Evolutionary conservation across 2,113 vertebrate species (phyloP), one percentile per base, ranked within the genome.

Genomic region (Ardeotis arabs): DNA sequence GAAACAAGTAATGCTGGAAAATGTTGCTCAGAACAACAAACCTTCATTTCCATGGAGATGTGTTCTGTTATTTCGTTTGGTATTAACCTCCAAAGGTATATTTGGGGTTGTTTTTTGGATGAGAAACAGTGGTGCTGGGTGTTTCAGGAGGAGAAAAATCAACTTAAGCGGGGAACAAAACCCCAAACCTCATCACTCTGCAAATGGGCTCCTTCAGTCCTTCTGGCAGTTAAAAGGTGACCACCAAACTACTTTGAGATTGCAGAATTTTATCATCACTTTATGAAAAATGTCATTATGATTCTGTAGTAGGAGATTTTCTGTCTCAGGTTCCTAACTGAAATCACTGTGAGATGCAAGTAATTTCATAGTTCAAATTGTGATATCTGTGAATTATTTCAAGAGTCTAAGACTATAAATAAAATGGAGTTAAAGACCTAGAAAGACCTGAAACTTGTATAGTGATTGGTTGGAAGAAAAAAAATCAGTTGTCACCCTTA

Each of bases 111-210:
- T 52, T 23, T 33, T 24, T 79, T 10, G 21, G 1, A 33, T 50
- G 23, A 87, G n/a, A 6, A 74, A 62, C 18, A 84, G 28, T 15
- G 28, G 7, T 73, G 53, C 6, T 67, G 27, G 6, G 7, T 67
- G 56, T 35, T 87, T 73, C 22, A 66, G 15, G 15, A 63, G 14
- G 18, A 58, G 19, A 68, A 82, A 81, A 84, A 80, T 45, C 31
- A 86, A 58, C 4, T 9, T 22, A 66, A 35, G 15, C 37, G 10
- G 7, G 0, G 44, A 47, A 74, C 35, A 24, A 8, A 1, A 0
- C 2, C 16, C 13, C 8, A 28, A 47, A 50, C 5, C 18, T 50
- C 47, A n/a, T n/a, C 3, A 22, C 44, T 75, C 23, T 70, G n/a
- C 84, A 62, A 69, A 84, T 2, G 18, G 52, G 37, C 17, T 70